Percentiles rank a stretch among this genome's conserved stretches.
Conservation (phyloP, 1,140 invertebrate species). For the Sipha flava region DNA sequence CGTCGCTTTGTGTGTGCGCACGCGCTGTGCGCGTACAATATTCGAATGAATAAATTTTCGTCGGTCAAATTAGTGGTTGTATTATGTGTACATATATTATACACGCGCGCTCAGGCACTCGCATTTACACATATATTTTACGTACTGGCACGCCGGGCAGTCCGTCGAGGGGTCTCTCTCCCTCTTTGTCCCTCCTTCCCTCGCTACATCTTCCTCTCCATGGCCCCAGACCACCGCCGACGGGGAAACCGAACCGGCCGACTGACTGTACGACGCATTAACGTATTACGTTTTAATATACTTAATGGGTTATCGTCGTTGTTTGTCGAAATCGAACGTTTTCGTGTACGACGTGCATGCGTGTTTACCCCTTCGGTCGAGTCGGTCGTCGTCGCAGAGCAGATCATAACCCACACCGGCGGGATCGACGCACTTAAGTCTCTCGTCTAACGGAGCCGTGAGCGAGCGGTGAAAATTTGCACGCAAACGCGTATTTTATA, state of each 20-base stretch:
- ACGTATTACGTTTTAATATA: conserved; percentile 2
- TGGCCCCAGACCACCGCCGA: too few species aligned
- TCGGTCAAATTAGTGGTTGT: not conserved
- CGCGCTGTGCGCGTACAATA: not conserved
- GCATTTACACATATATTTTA: not conserved
- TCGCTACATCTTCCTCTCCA: too few species aligned
- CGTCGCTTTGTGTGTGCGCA: not conserved
- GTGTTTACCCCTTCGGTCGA: too few species aligned
- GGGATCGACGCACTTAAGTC: not conserved
- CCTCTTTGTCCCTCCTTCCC: too few species aligned
- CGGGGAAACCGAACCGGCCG: too few species aligned
- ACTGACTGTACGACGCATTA: too few species aligned
- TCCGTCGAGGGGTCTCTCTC: not conserved
- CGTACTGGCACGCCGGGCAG: too few species aligned
- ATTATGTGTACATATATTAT: not conserved
- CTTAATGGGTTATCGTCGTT: not conserved
- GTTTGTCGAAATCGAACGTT: not conserved
- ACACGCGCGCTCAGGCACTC: not conserved
- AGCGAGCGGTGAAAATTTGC: not conserved
- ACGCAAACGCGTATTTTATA: not conserved
- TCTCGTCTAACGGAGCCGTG: too few species aligned
- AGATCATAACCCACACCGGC: not conserved
- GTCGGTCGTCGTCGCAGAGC: not conserved
- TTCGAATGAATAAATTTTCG: conserved; percentile 2
- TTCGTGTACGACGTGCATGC: not conserved